phyloP scores from a whole-genome alignment of 2,797 vertebrate genomes.

The Glossophaga mutica region DNA sequence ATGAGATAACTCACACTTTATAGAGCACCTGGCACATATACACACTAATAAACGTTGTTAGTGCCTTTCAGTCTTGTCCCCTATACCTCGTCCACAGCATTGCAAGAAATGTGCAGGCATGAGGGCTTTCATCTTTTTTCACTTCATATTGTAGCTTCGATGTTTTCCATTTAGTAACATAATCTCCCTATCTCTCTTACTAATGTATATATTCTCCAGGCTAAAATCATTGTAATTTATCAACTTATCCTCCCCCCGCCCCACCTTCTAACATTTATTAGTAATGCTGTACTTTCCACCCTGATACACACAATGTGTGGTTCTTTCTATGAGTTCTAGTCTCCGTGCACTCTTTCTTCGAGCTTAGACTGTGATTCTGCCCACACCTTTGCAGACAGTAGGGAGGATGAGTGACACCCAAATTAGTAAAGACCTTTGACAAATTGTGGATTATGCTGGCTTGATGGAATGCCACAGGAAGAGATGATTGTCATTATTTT shows the following conservation, averaged over 20 bases:
- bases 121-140: not conserved
- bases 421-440: not conserved
- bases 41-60: not conserved
- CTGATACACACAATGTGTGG: not conserved
- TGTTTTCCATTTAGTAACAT: not conserved
- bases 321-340: not conserved
- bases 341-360: not conserved
- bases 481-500: not conserved
- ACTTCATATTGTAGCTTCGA: not conserved
- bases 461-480: not conserved
- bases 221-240: not conserved
- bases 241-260: not conserved
- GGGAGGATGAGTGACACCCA: not conserved
- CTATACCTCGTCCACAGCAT: not conserved
- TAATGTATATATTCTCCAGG: not conserved
- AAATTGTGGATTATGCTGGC: not conserved
- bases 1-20: not conserved
- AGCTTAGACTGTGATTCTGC: not conserved
- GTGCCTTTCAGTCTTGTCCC: not conserved
- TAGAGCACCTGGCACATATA: not conserved
- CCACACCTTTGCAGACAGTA: not conserved
- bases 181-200: not conserved
- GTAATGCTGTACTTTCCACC: not conserved
- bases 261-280: not conserved
- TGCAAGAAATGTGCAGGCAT: not conserved